Percentiles rank a stretch among this genome's conserved stretches.
These are phyloP conservation scores for Pagetopsis macropterus DNA, from an alignment of 2,797 vertebrate genomes.

Conservation along the genomic window DNA sequence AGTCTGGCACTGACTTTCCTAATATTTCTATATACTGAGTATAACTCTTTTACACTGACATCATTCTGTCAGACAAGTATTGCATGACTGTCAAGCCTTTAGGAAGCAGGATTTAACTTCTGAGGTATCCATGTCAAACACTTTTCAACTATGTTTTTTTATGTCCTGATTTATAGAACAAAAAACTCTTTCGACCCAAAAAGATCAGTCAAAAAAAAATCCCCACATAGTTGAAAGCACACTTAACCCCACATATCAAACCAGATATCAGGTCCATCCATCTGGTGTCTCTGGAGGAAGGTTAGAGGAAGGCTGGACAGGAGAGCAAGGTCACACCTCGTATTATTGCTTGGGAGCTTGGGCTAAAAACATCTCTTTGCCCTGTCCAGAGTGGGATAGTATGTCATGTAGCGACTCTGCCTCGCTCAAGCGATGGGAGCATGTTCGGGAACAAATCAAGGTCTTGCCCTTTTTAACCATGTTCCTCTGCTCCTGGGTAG, in stretches of 20 bases:
- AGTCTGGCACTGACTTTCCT: background rate
- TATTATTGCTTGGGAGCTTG: constrained; percentile 37
- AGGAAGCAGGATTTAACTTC: background rate
- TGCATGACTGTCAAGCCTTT: background rate
- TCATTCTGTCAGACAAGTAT: constrained; percentile 3
- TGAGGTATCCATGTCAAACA: background rate
- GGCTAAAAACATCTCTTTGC: constrained; percentile 53
- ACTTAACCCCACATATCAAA: constrained; percentile 35
- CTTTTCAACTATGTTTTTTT: background rate
- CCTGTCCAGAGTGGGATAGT: constrained; percentile 44
- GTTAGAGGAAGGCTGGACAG: constrained; percentile 33
- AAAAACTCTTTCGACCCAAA: background rate
- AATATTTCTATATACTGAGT: background rate
- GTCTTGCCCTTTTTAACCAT: constrained; percentile 72
- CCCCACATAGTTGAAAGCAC: constrained; percentile 15
- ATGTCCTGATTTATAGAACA: background rate
- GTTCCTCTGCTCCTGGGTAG: constrained; percentile 65
- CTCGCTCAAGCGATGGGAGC: constrained; percentile 44
- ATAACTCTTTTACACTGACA: background rate
- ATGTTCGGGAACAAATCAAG: constrained; percentile 57
- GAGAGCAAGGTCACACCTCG: constrained; percentile 64
- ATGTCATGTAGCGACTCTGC: constrained; percentile 57
- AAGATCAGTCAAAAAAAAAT: background rate
- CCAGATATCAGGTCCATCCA: constrained; percentile 45
- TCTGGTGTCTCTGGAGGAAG: constrained; percentile 42